These are phyloP conservation scores for Hormaphis cornu DNA, from an alignment of 1,140 invertebrate species.

Conservation along the genomic window DNA sequence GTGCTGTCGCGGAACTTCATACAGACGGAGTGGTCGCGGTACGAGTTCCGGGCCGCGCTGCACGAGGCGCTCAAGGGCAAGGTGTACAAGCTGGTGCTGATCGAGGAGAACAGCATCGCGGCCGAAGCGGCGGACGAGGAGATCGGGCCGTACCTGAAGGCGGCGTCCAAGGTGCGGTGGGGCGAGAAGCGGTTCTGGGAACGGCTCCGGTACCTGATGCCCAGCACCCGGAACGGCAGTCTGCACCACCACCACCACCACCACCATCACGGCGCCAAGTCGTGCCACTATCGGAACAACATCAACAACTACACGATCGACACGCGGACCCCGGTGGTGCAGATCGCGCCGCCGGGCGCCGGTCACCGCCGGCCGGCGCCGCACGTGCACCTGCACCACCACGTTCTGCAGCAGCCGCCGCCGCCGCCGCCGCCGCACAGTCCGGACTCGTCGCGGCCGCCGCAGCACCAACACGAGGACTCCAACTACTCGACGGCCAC, in stretches of 20 bases:
- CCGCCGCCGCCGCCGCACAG: conserved; percentile 48
- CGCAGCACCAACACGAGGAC: conserved; percentile 34
- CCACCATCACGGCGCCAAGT: no score
- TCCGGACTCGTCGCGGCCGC: conserved; percentile 34
- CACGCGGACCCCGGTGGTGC: conserved; percentile 46
- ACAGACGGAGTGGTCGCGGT: conserved; percentile 75
- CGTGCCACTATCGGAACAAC: conserved; percentile 52
- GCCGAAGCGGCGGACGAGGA: conserved; percentile 75
- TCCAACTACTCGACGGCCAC: conserved; percentile 53
- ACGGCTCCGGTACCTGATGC: conserved; percentile 78
- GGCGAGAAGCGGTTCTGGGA: conserved; percentile 87
- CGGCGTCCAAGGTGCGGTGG: conserved; percentile 70
- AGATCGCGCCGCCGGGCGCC: conserved; percentile 37
- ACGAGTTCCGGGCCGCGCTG: conserved; percentile 70
- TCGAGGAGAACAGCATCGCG: conserved; percentile 68
- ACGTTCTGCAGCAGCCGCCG: conserved; percentile 50
- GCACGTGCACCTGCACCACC: conserved; percentile 27
- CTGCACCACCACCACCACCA: conserved; percentile 46
- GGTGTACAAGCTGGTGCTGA: conserved; percentile 73
- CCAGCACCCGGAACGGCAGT: conserved; percentile 52
- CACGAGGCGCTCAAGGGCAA: conserved; percentile 77
- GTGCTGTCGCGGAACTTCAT: conserved; percentile 74
- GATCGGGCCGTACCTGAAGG: conserved; percentile 76
- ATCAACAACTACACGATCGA: conserved; percentile 68
- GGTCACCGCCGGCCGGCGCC: conserved; percentile 31